Base-by-base conservation (phyloP, 2,888 invertebrate species). In the Criorhina ranunculi region DNA sequence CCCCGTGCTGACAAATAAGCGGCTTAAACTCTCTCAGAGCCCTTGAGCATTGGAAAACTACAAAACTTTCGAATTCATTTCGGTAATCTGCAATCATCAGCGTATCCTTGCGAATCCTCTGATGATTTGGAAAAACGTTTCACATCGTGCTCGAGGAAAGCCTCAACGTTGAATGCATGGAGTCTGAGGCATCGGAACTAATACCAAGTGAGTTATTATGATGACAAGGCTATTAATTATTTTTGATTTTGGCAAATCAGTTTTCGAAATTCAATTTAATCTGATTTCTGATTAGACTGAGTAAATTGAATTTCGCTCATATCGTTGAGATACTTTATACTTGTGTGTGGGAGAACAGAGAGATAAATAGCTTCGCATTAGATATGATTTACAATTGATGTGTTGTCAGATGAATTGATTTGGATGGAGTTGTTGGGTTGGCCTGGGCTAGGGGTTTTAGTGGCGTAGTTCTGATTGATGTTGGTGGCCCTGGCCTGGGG, bases 211-310 rank as follows among this genome's bases (percentile, higher is more conserved):
- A 49, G 29, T 49, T 29, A 49, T 29, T 24, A 29, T 49, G 49
- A 49, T n/a, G n/a, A 53, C 6, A 7, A 31, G 31, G n/a, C 5
- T 6, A n/a, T 53, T 12, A 7, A 33, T 53, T 53, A 24, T 33
- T 9, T 53, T 33, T 33, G 19, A 24, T 24, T 53, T 33, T 8
- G 15, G 15, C 2, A 53, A 53, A 53, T 53, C 33, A 53, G 33
- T 53, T 53, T 33, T 53, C 33, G n/a, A 53, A 53, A 53, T 53
- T 53, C 9, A 53, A 53, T 53, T 33, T 53, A 9, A 53, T 12
- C 15, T 53, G 33, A 33, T 33, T 6, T 33, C 33, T 53, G 53
- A 53, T 53, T 53, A 33, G 53, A 33, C n/a, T 15, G 6, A n/a
- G 33, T 3, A 53, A 53, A 53, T 53, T 33, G 33, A 15, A 53